Conservation (phyloP, 2,888 invertebrate species). For the Gisinianus flammeolus region DNA sequence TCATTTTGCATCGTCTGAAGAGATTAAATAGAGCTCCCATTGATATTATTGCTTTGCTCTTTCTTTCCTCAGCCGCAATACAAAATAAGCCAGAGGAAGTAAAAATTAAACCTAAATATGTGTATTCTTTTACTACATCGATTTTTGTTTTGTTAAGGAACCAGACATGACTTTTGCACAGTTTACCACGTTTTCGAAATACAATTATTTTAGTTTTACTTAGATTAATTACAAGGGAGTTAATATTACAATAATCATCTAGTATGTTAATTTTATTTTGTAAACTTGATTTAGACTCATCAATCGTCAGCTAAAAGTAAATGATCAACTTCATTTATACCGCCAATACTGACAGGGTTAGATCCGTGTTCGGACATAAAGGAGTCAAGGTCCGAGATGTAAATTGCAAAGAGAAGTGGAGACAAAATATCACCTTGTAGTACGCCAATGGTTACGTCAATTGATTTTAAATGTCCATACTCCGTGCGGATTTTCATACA, state of each 20-base stretch:
- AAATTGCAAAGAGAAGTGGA: slow-evolving; percentile 15
- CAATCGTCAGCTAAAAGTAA: slow-evolving; percentile 4
- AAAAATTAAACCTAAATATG: neutral
- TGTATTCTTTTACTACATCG: neutral
- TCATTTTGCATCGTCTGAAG: neutral
- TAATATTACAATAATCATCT: neutral
- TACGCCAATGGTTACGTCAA: neutral
- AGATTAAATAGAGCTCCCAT: neutral
- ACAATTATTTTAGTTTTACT: neutral
- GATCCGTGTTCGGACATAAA: neutral
- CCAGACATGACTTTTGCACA: neutral
- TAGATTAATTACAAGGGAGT: neutral
- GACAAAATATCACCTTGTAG: slow-evolving; percentile 11
- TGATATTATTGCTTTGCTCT: neutral
- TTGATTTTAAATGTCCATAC: neutral
- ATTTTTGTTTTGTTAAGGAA: neutral
- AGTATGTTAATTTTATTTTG: slow-evolving; percentile 15
- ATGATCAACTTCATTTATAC: neutral
- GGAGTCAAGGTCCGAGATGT: slow-evolving; percentile 1
- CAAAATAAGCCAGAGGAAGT: neutral
- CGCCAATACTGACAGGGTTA: neutral
- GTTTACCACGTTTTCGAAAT: neutral
- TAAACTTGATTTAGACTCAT: neutral
- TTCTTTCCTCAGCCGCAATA: neutral
- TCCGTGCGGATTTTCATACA: neutral